These are phyloP conservation scores for Laticauda colubrina DNA, from an alignment of 2,113 vertebrate genomes.

Conservation along the genomic window DNA sequence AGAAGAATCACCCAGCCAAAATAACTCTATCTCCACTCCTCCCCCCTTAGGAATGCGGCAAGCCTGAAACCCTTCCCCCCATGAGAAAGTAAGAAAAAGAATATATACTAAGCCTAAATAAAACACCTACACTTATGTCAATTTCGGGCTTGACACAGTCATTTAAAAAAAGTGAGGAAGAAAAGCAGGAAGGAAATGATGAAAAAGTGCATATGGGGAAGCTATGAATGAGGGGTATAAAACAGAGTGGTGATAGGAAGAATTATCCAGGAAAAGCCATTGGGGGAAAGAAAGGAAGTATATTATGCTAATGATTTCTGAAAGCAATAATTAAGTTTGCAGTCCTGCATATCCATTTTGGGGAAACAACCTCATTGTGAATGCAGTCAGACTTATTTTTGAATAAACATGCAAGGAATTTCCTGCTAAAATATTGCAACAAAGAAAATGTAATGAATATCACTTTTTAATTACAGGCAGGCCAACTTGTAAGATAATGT, in stretches of 20 bases:
- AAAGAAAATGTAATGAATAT: background rate
- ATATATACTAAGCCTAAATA: no score
- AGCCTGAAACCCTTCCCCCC: no score
- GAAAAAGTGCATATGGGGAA: background rate
- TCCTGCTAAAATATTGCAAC: no score
- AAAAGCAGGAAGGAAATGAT: background rate
- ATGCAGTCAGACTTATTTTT: background rate
- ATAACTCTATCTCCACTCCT: no score
- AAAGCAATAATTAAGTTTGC: background rate
- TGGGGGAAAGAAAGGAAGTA: background rate
- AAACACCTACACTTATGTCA: no score
- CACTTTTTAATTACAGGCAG: background rate
- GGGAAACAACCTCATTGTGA: background rate
- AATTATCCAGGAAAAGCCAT: background rate
- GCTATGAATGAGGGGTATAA: background rate
- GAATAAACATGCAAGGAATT: background rate
- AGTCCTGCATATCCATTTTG: background rate
- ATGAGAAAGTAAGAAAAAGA: no score
- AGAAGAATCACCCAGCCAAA: no score
- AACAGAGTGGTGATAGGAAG: background rate
- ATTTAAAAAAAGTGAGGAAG: background rate
- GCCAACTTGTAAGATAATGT: background rate
- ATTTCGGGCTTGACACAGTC: background rate
- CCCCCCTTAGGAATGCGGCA: no score
- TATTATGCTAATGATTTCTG: background rate